Conservation (phyloP, 1,140 invertebrate species). For the Nephila pilipes region DNA sequence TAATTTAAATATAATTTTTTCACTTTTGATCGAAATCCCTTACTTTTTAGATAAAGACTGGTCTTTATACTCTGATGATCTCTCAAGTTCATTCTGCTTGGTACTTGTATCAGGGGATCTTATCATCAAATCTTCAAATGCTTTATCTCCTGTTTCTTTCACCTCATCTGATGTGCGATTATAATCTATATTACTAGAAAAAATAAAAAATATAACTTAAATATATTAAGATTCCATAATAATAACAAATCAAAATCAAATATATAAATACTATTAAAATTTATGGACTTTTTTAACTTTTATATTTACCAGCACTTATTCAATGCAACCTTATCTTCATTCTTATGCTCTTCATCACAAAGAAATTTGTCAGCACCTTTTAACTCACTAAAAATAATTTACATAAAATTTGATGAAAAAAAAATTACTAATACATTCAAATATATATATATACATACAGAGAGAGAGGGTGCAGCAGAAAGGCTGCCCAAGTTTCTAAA, state of each 20-base stretch:
- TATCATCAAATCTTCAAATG: conserved; percentile 55
- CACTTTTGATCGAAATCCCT: neutral
- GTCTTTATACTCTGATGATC: conserved; percentile 27
- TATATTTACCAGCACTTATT: conserved; percentile 36
- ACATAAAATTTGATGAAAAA: neutral
- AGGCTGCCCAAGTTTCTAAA: too few relatives aligned
- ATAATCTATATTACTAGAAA: conserved; percentile 49
- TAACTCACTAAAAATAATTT: conserved; percentile 63
- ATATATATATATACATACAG: too few relatives aligned
- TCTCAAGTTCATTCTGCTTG: conserved; percentile 18
- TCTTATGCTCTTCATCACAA: conserved; percentile 64
- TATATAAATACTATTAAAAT: neutral
- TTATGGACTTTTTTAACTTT: neutral
- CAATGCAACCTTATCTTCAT: neutral
- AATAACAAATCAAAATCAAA: neutral
- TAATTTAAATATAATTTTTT: neutral
- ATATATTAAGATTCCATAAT: neutral
- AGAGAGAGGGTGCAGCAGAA: too few relatives aligned
- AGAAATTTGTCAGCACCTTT: conserved; percentile 73
- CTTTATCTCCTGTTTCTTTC: conserved; percentile 47
- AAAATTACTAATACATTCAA: neutral
- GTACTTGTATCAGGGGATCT: conserved; percentile 14
- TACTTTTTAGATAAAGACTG: conserved; percentile 49
- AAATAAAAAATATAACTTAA: neutral
- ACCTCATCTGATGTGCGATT: conserved; percentile 39